Conservation (phyloP, 2,888 invertebrate genomes). For the Podabrus alpinus region DNA sequence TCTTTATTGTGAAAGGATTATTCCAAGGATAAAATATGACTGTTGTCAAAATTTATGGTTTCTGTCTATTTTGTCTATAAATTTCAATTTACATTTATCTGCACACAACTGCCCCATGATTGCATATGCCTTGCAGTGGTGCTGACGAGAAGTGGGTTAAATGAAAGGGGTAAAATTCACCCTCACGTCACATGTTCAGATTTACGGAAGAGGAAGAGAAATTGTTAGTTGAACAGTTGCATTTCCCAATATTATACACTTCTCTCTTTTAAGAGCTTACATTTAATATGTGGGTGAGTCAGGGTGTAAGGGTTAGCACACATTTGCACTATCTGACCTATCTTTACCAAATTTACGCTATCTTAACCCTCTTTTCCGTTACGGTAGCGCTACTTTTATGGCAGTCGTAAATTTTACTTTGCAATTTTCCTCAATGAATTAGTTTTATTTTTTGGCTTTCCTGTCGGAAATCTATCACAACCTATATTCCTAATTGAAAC, state of each 20-base stretch:
- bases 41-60: not conserved
- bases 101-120: not conserved
- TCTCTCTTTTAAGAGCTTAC: conserved; percentile 7
- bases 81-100: not conserved
- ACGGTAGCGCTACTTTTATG: conserved; percentile 11
- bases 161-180: conserved; percentile 24
- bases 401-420: conserved; percentile 11
- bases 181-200: conserved; percentile 41
- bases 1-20: not conserved
- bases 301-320: conserved; percentile 46
- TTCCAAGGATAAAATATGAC: not conserved
- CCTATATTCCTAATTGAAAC: not conserved
- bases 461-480: not conserved
- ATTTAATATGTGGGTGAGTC: conserved; percentile 44
- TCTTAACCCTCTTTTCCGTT: conserved; percentile 10
- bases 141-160: conserved; percentile 1
- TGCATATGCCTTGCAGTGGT: not conserved
- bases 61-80: not conserved
- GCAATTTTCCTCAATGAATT: not conserved
- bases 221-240: conserved; percentile 12
- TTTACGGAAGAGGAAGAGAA: conserved; percentile 54
- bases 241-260: conserved; percentile 21
- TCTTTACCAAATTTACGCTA: conserved; percentile 23
- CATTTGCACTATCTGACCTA: conserved; percentile 43
- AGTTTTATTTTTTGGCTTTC: not conserved